phyloP scores from a whole-genome alignment of 1,140 invertebrate species.

The Heliothis virescens region DNA sequence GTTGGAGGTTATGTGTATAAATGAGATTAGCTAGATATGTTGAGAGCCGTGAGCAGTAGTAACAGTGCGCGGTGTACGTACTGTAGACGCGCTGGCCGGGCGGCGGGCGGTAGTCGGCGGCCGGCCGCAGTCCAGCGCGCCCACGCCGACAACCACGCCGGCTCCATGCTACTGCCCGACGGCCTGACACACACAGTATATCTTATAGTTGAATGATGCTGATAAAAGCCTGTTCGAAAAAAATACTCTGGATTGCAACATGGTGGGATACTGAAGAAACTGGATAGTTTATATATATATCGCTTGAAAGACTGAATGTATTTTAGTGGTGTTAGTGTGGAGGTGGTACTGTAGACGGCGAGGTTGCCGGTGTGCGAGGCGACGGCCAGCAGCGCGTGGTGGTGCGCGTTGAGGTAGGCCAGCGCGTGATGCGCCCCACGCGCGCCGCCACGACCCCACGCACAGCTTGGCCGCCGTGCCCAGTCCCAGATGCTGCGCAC shows the following conservation, averaged over 20 bases:
- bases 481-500: slow-evolving; percentile 90
- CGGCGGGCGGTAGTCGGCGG: slow-evolving; percentile 74
- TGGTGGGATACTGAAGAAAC: no score
- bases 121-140: slow-evolving; percentile 90
- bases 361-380: slow-evolving; percentile 93
- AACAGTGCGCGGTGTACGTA: slow-evolving; percentile 54
- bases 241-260: no score
- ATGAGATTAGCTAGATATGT: neutral
- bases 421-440: slow-evolving; percentile 90
- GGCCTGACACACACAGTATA: slow-evolving; percentile 56
- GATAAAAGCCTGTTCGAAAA: no score
- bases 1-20: no score
- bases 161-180: slow-evolving; percentile 82
- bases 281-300: no score
- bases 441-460: slow-evolving; percentile 83
- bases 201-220: no score
- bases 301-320: no score
- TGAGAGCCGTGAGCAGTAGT: neutral
- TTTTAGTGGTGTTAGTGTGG: no score
- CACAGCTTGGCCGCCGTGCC: slow-evolving; percentile 88
- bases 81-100: slow-evolving; percentile 76
- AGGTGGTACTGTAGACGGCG: slow-evolving; percentile 86
- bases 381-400: slow-evolving; percentile 90
- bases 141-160: slow-evolving; percentile 92
- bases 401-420: slow-evolving; percentile 96